Evolutionary conservation across 2,113 vertebrate genomes (phyloP).

Genomic region (Microtus pennsylvanicus): DNA sequence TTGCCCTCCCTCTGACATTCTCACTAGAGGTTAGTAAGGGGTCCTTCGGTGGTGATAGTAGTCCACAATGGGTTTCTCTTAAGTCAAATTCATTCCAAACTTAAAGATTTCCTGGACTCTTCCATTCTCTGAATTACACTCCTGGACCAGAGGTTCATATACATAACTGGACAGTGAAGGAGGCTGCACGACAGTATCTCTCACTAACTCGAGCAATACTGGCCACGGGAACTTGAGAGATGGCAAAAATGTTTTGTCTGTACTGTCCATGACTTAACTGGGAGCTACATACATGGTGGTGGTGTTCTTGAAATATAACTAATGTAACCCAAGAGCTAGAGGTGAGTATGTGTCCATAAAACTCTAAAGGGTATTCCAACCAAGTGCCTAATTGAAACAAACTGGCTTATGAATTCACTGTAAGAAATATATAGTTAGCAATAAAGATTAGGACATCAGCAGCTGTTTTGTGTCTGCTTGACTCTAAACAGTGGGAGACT

Average conservation of each 20-base stretch:
- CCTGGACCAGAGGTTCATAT: neutral
- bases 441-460: constrained; percentile 40
- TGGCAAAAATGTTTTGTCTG: neutral
- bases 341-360: neutral
- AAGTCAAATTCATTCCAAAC: neutral
- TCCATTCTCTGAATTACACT: neutral
- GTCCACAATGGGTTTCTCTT: neutral
- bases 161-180: neutral
- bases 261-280: neutral
- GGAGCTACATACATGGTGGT: neutral
- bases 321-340: neutral
- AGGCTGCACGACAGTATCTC: neutral
- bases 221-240: neutral
- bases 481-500: constrained; percentile 33
- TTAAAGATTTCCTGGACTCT: neutral
- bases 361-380: neutral
- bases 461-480: neutral
- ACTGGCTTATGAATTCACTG: constrained; percentile 16
- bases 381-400: constrained; percentile 54
- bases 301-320: neutral
- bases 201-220: neutral
- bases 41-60: neutral
- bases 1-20: neutral
- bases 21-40: neutral
- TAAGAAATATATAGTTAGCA: constrained; percentile 51